Evolutionary conservation across 2,888 invertebrate genomes (phyloP), one percentile per base, ranked within the genome.

Genomic region (Cylloceria caligata): DNA sequence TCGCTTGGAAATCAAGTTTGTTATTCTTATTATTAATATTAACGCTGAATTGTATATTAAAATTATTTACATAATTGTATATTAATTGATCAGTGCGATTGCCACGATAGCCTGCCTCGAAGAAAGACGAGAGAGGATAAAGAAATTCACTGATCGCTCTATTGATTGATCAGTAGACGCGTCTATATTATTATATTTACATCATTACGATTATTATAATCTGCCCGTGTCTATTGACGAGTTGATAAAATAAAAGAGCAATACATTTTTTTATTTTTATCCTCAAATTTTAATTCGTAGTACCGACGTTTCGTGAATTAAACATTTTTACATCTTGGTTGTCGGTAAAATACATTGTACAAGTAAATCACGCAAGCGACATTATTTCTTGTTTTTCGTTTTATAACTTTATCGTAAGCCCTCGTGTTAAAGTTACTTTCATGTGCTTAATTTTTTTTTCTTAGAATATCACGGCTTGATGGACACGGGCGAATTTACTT

Each of bases 21-120:
- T 82, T 84, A 82, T 62, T 76, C 72, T 75, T 76, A 84, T 80
- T 84, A 84, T 74, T 75, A 62, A 75, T 72, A 79, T 74, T 64
- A 80, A 78, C 73, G 78, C 73, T 78, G 78, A 81, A 81, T 81
- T 81, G 81, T 77, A 81, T 81, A 84, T 80, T 82, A 72, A 67
- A 71, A 75, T 75, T 80, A 76, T 80, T 67, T 76, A 72, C 64
- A 55, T 62, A 79, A 79, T 83, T 83, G 74, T 81, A 81, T 72
- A 77, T 81, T 72, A 52, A 81, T 77, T 67, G 69, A 60, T 80
- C 30, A 47, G 21, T 34, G 55, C 34, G 57, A 42, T 52, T 27
- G 67, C 27, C 34, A 13, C 11, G 19, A 49, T 80, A 30, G 21
- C 30, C 11, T 36, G 30, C 27, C 13, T 49, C 65, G 19, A 36